Conservation (phyloP, 1,140 invertebrate genomes). For the Caenorhabditis brenneri region DNA sequence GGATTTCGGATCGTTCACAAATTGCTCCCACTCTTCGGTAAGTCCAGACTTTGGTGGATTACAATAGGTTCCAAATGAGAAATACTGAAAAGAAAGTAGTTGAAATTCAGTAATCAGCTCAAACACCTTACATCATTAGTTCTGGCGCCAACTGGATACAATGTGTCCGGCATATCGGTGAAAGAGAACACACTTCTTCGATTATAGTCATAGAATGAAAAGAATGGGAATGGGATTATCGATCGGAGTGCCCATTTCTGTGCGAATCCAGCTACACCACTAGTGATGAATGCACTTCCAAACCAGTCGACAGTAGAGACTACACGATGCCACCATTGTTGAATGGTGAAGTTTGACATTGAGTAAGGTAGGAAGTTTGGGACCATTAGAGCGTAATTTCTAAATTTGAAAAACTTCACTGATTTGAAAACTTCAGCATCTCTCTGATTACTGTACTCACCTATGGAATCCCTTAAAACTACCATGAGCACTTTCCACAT, state of each 20-base stretch:
- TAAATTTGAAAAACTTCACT: not conserved
- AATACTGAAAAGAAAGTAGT: constrained; percentile 11
- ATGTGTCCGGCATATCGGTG: constrained; percentile 21
- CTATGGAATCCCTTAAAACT: constrained; percentile 15
- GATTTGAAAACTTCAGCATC: not conserved
- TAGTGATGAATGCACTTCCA: not conserved
- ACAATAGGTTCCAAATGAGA: constrained; percentile 16
- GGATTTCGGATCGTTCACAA: not conserved
- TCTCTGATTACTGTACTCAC: not conserved
- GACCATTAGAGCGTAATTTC: constrained; percentile 25
- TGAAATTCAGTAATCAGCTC: not conserved
- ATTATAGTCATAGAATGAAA: constrained; percentile 29
- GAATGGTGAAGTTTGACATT: constrained; percentile 22
- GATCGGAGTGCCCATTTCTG: constrained; percentile 28
- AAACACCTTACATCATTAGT: not conserved
- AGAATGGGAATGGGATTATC: not conserved
- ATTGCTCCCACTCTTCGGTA: not conserved
- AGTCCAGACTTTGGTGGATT: not conserved
- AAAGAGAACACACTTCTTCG: not conserved
- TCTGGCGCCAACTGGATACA: not conserved
- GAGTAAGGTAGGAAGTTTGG: constrained; percentile 9
- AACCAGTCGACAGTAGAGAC: constrained; percentile 31
- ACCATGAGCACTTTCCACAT: constrained; percentile 16
- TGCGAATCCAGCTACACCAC: not conserved
- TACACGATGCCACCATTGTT: constrained; percentile 1